phyloP scores from a whole-genome alignment of 2,113 vertebrate genomes.

The Eudyptes chrysolophus region DNA sequence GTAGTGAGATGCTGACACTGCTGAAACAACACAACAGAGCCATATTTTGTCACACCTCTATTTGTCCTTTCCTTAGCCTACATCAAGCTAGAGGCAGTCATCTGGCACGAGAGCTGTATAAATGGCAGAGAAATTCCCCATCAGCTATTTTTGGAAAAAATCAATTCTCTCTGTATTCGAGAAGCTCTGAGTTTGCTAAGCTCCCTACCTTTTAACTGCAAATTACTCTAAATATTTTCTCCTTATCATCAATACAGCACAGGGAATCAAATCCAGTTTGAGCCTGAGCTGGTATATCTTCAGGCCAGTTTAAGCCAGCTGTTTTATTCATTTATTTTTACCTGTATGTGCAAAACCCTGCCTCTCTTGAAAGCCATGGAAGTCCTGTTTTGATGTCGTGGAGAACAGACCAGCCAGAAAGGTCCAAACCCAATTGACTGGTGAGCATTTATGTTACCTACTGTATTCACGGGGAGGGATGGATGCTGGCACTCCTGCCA shows the following conservation, averaged over 20 bases:
- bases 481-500: not conserved
- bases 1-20: not conserved
- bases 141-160: slow-evolving; percentile 48
- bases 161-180: slow-evolving; percentile 19
- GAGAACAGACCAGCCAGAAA: not conserved
- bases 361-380: not conserved
- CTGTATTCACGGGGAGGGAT: not conserved
- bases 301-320: not conserved
- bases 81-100: not conserved
- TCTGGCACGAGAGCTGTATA: not conserved
- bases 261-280: slow-evolving; percentile 9
- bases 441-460: not conserved
- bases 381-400: not conserved
- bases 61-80: not conserved
- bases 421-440: not conserved
- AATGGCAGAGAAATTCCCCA: slow-evolving; percentile 44
- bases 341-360: not conserved
- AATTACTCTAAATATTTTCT: slow-evolving; percentile 45
- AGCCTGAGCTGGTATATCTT: slow-evolving; percentile 13
- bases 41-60: not conserved
- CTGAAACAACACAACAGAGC: not conserved
- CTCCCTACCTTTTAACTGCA: slow-evolving; percentile 48
- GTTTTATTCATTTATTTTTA: not conserved
- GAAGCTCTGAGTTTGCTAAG: slow-evolving; percentile 42
- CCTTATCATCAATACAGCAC: slow-evolving; percentile 43